Percentiles rank a stretch among this genome's conserved stretches.
phyloP scores from a whole-genome alignment of 1,140 invertebrate species.

The Melanaphis sacchari region DNA sequence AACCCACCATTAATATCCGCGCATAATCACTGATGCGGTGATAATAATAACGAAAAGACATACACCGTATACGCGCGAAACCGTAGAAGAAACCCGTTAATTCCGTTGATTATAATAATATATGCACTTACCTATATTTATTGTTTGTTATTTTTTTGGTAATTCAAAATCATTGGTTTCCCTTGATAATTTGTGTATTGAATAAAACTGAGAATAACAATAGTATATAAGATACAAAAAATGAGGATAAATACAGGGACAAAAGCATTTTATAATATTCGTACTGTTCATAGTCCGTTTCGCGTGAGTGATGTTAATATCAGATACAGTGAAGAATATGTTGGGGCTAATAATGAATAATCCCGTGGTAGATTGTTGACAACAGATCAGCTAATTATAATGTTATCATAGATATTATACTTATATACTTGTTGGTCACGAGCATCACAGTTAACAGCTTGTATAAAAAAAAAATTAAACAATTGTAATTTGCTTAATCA shows the following conservation, averaged over 20 bases:
- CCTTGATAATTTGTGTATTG: background rate
- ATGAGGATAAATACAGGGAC: background rate
- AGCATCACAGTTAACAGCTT: background rate
- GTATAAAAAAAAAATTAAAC: background rate
- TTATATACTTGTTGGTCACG: background rate
- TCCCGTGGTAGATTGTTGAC: background rate
- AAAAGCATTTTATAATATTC: background rate
- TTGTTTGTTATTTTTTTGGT: background rate
- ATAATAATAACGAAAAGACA: slow-evolving; percentile 41
- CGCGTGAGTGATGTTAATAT: background rate
- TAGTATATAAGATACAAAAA: background rate
- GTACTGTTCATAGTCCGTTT: background rate
- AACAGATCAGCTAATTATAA: background rate
- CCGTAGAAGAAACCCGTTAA: slow-evolving; percentile 42
- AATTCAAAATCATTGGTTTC: background rate
- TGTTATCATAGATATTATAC: background rate
- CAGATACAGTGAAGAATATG: background rate
- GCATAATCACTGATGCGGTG: slow-evolving; percentile 36
- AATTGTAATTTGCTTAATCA: background rate
- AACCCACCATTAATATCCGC: slow-evolving; percentile 20
- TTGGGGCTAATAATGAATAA: background rate
- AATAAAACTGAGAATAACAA: background rate
- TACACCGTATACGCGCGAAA: slow-evolving; percentile 27
- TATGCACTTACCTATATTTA: background rate
- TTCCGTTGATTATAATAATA: slow-evolving; percentile 36